Evolutionary conservation across 2,113 vertebrate genomes (phyloP).

Genomic region (Oryzias woworae): DNA sequence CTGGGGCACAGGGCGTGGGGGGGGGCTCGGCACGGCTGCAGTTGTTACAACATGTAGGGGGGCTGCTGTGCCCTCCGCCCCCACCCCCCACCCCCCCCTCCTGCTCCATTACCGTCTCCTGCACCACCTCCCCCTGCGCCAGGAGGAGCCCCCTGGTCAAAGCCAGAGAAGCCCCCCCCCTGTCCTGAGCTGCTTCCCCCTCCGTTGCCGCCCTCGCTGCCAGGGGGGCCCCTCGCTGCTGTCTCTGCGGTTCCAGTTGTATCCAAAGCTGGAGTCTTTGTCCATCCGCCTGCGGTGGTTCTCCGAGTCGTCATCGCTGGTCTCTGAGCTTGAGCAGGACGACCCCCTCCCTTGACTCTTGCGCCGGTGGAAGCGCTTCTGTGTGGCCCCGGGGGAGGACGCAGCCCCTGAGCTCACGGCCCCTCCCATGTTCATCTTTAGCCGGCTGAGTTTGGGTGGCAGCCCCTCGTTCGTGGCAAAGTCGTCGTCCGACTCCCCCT

Average conservation of each 20-base stretch:
- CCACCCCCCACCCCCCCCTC: constrained; percentile 71
- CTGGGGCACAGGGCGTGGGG: constrained; percentile 49
- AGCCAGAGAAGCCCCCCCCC: constrained; percentile 74
- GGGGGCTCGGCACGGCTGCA: constrained; percentile 76
- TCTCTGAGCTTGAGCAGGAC: constrained; percentile 96
- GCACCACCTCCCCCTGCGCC: constrained; percentile 76
- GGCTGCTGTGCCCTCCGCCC: constrained; percentile 80
- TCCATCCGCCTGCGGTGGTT: constrained; percentile 88
- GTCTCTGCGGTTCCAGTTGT: constrained; percentile 90
- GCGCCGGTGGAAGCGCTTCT: constrained; percentile 90
- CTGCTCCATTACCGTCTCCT: constrained; percentile 75
- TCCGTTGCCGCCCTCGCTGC: constrained; percentile 84
- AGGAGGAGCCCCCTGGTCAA: constrained; percentile 80
- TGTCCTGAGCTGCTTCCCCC: constrained; percentile 79
- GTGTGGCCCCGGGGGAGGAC: constrained; percentile 81
- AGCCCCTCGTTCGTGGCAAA: constrained; percentile 93
- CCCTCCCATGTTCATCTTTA: constrained; percentile 89
- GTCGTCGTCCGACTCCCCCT: constrained; percentile 94
- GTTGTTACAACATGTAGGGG: constrained; percentile 77
- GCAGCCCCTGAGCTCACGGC: constrained; percentile 18
- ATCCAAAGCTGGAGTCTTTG: constrained; percentile 88
- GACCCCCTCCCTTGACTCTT: constrained; percentile 96
- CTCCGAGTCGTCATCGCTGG: constrained; percentile 94
- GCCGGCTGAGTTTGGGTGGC: constrained; percentile 92
- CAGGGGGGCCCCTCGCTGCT: constrained; percentile 93